Conservation (phyloP, 1,140 invertebrate species). For the Apolygus lucorum region DNA sequence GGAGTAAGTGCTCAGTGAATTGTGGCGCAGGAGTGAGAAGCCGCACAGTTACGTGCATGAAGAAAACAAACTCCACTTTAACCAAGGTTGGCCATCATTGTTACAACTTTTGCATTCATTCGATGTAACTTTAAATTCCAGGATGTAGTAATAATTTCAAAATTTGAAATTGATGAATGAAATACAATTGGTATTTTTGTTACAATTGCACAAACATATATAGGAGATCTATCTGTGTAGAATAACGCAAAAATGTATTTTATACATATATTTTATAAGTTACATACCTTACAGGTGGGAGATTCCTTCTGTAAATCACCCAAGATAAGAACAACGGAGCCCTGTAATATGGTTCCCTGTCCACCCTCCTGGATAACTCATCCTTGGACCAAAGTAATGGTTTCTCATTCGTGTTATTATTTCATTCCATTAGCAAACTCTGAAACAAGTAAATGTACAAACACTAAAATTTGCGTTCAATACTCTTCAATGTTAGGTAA, state of each 20-base stretch:
- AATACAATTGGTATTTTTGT: neutral
- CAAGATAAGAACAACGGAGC: constrained; percentile 65
- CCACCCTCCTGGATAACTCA: constrained; percentile 80
- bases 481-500: too few species aligned
- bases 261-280: neutral
- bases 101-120: too few species aligned
- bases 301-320: constrained; percentile 64
- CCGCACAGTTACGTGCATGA: constrained; percentile 68
- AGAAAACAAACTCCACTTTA: constrained; percentile 50
- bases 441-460: too few species aligned
- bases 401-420: too few species aligned
- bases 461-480: too few species aligned
- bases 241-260: neutral
- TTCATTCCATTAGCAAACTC: too few species aligned
- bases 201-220: neutral
- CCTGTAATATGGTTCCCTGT: constrained; percentile 73
- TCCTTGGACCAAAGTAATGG: too few species aligned
- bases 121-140: too few species aligned
- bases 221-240: neutral
- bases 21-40: constrained; percentile 72
- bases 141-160: too few species aligned
- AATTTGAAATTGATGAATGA: too few species aligned
- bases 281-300: constrained; percentile 47
- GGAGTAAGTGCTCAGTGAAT: constrained; percentile 70
- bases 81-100: constrained; percentile 20